Evolutionary conservation across 2,797 vertebrate species (phyloP).

Genomic region (Cacajao melanocephalus): DNA sequence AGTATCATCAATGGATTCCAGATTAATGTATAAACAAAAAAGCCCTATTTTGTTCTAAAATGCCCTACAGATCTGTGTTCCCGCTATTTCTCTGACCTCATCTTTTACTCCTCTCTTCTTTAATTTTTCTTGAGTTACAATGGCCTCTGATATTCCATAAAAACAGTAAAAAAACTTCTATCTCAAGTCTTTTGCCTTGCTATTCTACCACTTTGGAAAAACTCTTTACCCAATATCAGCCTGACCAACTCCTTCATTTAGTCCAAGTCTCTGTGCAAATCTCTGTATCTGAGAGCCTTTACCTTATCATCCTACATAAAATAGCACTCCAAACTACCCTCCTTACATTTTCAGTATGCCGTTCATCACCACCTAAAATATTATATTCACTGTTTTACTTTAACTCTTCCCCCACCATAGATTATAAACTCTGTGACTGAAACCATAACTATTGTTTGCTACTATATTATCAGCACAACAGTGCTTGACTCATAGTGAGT

Average conservation of each 20-base stretch:
- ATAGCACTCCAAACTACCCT: neutral
- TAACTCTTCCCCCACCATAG: neutral
- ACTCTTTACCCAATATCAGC: neutral
- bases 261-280: neutral
- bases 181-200: neutral
- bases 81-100: neutral
- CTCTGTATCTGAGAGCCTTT: neutral
- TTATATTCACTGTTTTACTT: neutral
- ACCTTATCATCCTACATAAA: neutral
- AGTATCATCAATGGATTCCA: neutral
- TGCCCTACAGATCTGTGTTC: neutral
- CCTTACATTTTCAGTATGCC: neutral
- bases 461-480: neutral
- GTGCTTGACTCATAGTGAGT: neutral
- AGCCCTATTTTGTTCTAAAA: neutral
- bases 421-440: neutral
- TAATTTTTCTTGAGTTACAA: neutral
- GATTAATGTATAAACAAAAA: neutral
- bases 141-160: neutral
- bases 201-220: neutral
- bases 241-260: neutral
- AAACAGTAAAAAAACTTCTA: neutral
- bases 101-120: neutral
- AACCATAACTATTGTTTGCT: neutral
- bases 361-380: neutral